phyloP scores from a whole-genome alignment of 1,140 invertebrate species.

The Drosophila pruinosa region DNA sequence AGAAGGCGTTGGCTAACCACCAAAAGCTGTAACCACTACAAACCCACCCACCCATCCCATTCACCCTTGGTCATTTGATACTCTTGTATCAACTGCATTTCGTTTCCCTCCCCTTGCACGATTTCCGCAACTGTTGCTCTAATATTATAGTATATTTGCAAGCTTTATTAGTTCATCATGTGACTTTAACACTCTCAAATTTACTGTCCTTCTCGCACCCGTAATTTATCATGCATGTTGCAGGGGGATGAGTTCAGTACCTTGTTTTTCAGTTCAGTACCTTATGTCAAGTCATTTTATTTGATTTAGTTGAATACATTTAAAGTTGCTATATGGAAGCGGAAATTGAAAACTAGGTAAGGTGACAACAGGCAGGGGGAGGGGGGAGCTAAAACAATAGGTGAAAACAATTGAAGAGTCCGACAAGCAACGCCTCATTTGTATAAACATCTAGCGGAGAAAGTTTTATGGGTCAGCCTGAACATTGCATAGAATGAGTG shows the following conservation, averaged over 20 bases:
- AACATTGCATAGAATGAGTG: constrained; percentile 10
- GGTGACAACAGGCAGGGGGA: not conserved
- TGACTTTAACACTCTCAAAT: constrained; percentile 47
- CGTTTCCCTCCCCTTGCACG: not conserved
- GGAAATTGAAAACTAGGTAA: constrained; percentile 23
- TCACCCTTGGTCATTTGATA: constrained; percentile 53
- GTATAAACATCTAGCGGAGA: constrained; percentile 35
- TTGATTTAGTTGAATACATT: constrained; percentile 61
- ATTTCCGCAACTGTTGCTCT: constrained; percentile 56
- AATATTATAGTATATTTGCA: constrained; percentile 71
- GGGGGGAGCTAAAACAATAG: not conserved
- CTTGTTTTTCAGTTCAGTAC: too few relatives aligned
- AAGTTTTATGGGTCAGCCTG: constrained; percentile 43
- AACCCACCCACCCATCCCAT: not conserved
- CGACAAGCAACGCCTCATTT: constrained; percentile 38
- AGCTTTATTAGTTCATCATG: constrained; percentile 67
- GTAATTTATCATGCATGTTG: constrained; percentile 55
- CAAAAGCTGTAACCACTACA: constrained; percentile 45
- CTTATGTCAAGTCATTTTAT: constrained; percentile 52
- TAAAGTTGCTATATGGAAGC: constrained; percentile 23
- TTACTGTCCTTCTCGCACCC: not conserved
- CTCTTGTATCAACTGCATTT: constrained; percentile 32
- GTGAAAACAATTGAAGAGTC: constrained; percentile 23
- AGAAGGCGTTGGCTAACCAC: constrained; percentile 55
- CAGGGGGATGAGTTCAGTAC: not conserved